Percentiles rank a stretch among this genome's conserved stretches.
These are phyloP conservation scores for Calidris pugnax DNA, from an alignment of 2,113 vertebrate genomes.

Conservation along the genomic window DNA sequence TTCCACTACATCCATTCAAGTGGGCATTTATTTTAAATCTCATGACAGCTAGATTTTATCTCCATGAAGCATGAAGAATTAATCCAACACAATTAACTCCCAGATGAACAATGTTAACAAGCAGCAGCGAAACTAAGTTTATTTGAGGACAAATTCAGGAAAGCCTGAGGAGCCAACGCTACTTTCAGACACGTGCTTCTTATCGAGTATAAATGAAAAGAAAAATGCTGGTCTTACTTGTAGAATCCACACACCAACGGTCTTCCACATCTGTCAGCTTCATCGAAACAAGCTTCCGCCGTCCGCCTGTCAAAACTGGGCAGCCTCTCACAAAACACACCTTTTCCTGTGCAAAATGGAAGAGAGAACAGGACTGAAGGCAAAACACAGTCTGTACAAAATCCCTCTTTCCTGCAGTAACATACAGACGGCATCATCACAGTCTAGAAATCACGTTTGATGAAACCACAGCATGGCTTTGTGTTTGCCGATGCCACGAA, in stretches of 20 bases:
- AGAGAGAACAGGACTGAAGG: neutral
- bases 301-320: slow-evolving; percentile 27
- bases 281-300: slow-evolving; percentile 44
- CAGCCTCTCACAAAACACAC: slow-evolving; percentile 53
- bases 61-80: neutral
- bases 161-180: neutral
- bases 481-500: neutral
- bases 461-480: neutral
- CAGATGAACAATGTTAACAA: neutral
- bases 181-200: neutral
- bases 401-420: rapidly evolving
- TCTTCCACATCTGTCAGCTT: slow-evolving; percentile 37
- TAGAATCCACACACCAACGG: slow-evolving; percentile 55
- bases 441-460: neutral
- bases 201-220: neutral
- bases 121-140: neutral
- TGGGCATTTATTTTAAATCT: neutral
- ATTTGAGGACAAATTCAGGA: neutral
- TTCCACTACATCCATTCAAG: neutral
- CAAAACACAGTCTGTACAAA: too few relatives aligned
- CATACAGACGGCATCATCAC: rapidly evolving
- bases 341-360: slow-evolving; percentile 14
- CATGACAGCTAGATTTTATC: neutral
- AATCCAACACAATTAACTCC: neutral
- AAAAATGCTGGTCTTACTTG: slow-evolving; percentile 39